Percentiles rank a stretch among this genome's conserved stretches.
Evolutionary conservation across 2,888 invertebrate genomes (phyloP).

Genomic region (Macaria liturata): DNA sequence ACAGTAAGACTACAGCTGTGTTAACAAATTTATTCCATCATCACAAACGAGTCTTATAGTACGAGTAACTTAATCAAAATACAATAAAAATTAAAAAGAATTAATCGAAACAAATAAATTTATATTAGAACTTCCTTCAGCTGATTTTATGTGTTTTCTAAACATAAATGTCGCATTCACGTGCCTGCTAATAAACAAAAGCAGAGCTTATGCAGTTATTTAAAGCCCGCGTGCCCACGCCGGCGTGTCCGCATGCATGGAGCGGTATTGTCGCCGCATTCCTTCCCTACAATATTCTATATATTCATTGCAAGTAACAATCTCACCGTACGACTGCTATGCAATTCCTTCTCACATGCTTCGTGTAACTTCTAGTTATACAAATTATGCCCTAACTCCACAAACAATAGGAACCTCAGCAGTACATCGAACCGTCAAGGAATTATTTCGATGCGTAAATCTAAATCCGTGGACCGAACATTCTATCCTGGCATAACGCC

Average conservation of each 20-base stretch:
- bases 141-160: too few species aligned
- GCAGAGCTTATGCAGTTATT: neutral
- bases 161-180: neutral
- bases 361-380: neutral
- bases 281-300: conserved; percentile 13
- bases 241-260: conserved; percentile 23
- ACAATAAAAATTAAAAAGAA: too few species aligned
- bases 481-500: conserved; percentile 62
- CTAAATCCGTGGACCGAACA: conserved; percentile 67
- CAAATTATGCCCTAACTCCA: neutral
- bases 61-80: too few species aligned
- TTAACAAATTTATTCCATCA: too few species aligned
- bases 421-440: conserved; percentile 40
- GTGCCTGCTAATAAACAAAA: conserved; percentile 1
- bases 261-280: conserved; percentile 24
- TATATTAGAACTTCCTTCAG: too few species aligned
- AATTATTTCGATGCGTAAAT: conserved; percentile 63
- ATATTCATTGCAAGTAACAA: conserved; percentile 9
- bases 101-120: too few species aligned
- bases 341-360: too few species aligned
- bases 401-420: conserved; percentile 17
- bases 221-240: conserved; percentile 8
- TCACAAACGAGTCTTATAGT: too few species aligned
- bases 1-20: too few species aligned
- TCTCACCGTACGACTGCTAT: neutral